Conservation (phyloP, 2,888 invertebrate genomes). For the Protophormia terraenovae region DNA sequence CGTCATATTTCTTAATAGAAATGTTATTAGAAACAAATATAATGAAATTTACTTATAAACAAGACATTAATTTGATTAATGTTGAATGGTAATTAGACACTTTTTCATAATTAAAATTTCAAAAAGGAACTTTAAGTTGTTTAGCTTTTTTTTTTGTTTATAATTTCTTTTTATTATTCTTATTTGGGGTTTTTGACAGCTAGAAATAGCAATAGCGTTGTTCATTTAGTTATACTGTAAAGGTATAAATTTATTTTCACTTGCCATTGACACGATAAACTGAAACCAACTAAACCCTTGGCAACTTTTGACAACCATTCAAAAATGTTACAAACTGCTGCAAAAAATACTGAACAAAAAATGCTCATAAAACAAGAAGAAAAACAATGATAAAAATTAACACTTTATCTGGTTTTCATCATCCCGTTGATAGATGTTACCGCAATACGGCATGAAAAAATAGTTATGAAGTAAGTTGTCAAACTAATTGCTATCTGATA, state of each 20-base stretch:
- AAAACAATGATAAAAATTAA: neutral
- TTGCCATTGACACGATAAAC: slow-evolving; percentile 15
- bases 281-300: neutral
- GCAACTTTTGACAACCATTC: slow-evolving; percentile 14
- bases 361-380: neutral
- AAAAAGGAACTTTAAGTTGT: neutral
- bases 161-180: neutral
- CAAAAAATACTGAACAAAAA: too few relatives aligned
- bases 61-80: slow-evolving; percentile 43
- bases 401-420: neutral
- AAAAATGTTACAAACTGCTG: neutral
- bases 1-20: neutral
- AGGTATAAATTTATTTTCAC: neutral
- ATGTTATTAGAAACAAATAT: neutral
- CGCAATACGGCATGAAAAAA: neutral
- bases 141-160: neutral
- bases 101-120: slow-evolving; percentile 19
- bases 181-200: neutral
- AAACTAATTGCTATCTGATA: slow-evolving; percentile 11
- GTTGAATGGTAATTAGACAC: slow-evolving; percentile 7
- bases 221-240: neutral
- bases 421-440: neutral
- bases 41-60: neutral
- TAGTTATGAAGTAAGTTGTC: neutral
- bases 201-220: neutral